Evolutionary conservation across 2,797 vertebrate species (phyloP).

Genomic region (Atherinosoma microstoma): DNA sequence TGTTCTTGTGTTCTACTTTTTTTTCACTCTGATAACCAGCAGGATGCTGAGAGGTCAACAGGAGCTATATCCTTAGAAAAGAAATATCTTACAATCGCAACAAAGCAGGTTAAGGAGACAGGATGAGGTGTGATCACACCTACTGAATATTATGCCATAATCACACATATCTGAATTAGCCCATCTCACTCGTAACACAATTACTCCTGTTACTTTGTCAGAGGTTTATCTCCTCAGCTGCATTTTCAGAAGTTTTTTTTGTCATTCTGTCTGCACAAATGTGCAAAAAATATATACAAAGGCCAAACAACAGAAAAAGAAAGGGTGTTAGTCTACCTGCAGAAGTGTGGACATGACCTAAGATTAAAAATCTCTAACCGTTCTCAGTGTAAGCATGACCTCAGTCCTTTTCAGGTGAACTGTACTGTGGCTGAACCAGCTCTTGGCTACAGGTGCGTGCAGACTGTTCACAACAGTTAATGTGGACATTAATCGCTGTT

Average conservation of each 20-base stretch:
- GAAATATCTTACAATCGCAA: conserved; percentile 40
- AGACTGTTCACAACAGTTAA: background rate
- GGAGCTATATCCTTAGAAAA: conserved; percentile 40
- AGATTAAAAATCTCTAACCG: conserved; percentile 2
- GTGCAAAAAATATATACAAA: background rate
- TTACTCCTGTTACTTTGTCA: conserved; percentile 5
- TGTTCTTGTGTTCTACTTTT: conserved; percentile 10
- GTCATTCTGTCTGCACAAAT: background rate
- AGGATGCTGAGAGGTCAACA: conserved; percentile 68
- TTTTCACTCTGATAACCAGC: conserved; percentile 39
- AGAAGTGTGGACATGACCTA: conserved; percentile 2
- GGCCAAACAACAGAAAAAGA: background rate
- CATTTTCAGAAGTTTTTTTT: background rate
- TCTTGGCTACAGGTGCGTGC: background rate
- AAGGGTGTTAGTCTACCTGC: background rate
- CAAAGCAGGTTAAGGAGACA: conserved; percentile 31
- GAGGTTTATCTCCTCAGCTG: background rate
- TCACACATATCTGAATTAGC: conserved; percentile 23
- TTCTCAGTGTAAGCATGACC: conserved; percentile 20
- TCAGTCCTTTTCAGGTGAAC: conserved; percentile 12
- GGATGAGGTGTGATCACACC: conserved; percentile 31
- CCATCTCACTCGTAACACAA: background rate
- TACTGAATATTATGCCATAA: conserved; percentile 5
- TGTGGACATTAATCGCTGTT: background rate
- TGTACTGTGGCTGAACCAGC: background rate